phyloP scores from a whole-genome alignment of 1,140 invertebrate species.

The Drosophila parabipectinata region DNA sequence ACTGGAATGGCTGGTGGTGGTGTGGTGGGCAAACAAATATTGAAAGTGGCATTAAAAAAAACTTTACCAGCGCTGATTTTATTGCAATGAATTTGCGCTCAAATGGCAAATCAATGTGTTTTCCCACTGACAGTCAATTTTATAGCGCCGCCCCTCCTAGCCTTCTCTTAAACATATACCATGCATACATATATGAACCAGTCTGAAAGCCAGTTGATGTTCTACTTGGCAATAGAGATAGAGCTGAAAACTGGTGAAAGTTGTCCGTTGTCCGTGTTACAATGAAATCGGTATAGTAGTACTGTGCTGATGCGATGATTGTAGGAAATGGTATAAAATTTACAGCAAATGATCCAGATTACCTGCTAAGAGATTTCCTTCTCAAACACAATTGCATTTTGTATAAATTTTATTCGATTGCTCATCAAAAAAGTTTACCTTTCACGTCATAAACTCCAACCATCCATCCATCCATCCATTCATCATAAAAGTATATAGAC shows the following conservation, averaged over 20 bases:
- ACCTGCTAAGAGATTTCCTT: not conserved
- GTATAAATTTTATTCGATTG: too few species aligned
- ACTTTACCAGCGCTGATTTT: constrained; percentile 72
- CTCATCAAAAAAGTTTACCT: not conserved
- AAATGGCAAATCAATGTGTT: constrained; percentile 82
- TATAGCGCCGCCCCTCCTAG: constrained; percentile 19
- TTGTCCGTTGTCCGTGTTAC: constrained; percentile 17
- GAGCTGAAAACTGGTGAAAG: constrained; percentile 40
- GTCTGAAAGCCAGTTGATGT: constrained; percentile 49
- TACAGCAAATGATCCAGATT: constrained; percentile 17
- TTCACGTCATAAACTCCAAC: not conserved
- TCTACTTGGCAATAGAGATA: constrained; percentile 48
- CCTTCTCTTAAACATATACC: not conserved
- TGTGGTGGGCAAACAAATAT: constrained; percentile 77
- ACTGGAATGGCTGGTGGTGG: not conserved
- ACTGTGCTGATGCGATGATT: constrained; percentile 6
- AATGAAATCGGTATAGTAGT: constrained; percentile 20
- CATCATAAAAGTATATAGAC: not conserved
- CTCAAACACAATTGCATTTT: too few species aligned
- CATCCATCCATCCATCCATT: not conserved
- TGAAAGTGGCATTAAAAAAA: constrained; percentile 80
- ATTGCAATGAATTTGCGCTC: constrained; percentile 79
- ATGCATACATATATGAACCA: constrained; percentile 10
- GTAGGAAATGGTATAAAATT: constrained; percentile 25
- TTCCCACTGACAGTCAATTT: constrained; percentile 74